These are phyloP conservation scores for Protophormia terraenovae DNA, from an alignment of 2,888 invertebrate genomes.

Conservation along the genomic window DNA sequence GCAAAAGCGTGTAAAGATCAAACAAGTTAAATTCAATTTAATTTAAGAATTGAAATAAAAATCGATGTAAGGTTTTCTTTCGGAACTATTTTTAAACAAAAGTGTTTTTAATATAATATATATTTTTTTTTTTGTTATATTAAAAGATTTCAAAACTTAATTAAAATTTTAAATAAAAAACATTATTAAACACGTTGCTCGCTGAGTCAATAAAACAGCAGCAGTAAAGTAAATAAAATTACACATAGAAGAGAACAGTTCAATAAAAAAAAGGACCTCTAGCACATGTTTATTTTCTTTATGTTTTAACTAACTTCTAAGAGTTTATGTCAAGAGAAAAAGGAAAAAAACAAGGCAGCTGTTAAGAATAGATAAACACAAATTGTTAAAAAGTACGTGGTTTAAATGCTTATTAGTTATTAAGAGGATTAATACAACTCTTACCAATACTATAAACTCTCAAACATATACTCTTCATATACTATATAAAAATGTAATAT, in stretches of 20 bases:
- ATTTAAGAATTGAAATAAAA: too few species aligned
- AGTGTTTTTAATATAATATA: too few species aligned
- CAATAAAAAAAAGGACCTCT: background rate
- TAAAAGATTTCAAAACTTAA: background rate
- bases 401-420: conserved; percentile 50
- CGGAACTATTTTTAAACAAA: too few species aligned
- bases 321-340: background rate
- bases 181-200: conserved; percentile 7
- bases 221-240: background rate
- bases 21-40: too few species aligned
- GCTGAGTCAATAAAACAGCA: conserved; percentile 15
- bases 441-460: background rate
- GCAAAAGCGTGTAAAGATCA: too few species aligned
- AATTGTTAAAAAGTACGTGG: conserved; percentile 56
- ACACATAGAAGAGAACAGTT: background rate
- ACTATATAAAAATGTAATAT: background rate
- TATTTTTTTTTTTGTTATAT: too few species aligned
- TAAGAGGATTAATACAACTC: conserved; percentile 40
- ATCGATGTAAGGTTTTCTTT: too few species aligned
- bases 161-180: background rate
- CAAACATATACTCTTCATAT: background rate
- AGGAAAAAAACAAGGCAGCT: background rate
- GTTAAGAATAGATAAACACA: conserved; percentile 47
- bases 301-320: too few species aligned
- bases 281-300: too few species aligned